Conservation (phyloP, 2,113 vertebrate genomes). For the Eurystomus gularis region DNA sequence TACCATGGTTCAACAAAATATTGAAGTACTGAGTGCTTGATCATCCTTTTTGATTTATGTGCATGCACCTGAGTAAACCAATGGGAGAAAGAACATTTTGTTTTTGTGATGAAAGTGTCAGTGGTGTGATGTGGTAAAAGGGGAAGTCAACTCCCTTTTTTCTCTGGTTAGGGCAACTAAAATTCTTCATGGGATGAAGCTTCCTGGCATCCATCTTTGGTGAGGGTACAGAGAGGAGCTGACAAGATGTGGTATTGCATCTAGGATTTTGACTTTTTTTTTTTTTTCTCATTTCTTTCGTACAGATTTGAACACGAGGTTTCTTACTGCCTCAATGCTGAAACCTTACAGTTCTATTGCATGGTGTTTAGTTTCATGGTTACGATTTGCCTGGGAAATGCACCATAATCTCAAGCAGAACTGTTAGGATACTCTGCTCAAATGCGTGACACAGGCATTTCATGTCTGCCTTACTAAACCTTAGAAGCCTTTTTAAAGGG, state of each 20-base stretch:
- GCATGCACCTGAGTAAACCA: not conserved
- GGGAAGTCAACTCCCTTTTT: not conserved
- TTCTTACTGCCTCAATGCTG: not conserved
- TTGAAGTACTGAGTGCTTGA: not conserved
- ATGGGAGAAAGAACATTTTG: not conserved
- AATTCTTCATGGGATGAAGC: not conserved
- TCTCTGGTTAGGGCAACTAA: not conserved
- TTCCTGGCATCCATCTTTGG: not conserved
- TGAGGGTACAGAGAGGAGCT: not conserved
- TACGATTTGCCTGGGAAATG: not conserved
- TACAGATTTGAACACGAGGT: not conserved
- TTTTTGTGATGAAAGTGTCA: not conserved
- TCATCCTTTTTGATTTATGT: not conserved
- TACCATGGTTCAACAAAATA: not conserved
- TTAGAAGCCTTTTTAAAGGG: not conserved
- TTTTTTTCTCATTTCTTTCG: not conserved
- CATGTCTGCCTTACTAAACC: not conserved
- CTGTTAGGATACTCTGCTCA: not conserved
- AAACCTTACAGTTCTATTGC: not conserved
- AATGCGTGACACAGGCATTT: not conserved
- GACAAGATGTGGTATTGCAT: not conserved
- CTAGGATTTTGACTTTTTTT: not conserved
- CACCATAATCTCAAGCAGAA: not conserved
- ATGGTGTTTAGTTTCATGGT: no score
- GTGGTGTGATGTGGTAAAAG: not conserved